A percentile compares a stretch with the other conserved stretches of the same genome.
Evolutionary conservation across 1,140 invertebrate genomes (phyloP).

Genomic region (Tetramorium simillimum): DNA sequence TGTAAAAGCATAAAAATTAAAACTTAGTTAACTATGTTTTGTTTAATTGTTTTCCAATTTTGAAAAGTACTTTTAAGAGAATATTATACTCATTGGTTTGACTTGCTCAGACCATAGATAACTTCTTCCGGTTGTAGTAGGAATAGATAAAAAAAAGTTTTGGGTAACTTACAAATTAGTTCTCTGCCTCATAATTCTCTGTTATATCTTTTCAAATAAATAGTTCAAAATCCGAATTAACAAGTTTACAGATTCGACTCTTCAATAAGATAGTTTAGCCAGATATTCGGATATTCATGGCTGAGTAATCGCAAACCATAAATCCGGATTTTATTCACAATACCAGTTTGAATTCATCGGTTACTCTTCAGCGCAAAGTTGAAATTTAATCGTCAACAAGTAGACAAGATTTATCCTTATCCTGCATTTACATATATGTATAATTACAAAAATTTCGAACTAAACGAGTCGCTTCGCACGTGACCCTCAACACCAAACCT

Average conservation of each 20-base stretch:
- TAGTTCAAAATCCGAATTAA: neutral
- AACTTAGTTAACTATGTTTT: no score
- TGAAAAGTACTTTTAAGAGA: neutral
- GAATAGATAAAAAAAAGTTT: no score
- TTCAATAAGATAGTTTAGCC: neutral
- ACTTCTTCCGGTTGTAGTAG: no score
- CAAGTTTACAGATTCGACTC: neutral
- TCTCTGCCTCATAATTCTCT: no score
- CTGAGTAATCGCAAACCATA: neutral
- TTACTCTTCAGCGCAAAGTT: neutral
- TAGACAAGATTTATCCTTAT: neutral
- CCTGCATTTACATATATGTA: neutral
- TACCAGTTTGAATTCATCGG: neutral
- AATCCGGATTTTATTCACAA: neutral
- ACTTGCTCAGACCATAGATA: no score
- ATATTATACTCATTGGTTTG: no score
- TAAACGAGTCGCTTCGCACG: slow-evolving; percentile 4
- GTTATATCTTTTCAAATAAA: neutral
- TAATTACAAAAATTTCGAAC: slow-evolving; percentile 1
- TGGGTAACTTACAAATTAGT: no score
- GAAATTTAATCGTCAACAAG: neutral
- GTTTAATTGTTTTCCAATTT: neutral
- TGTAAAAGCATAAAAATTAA: neutral
- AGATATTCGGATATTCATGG: neutral
- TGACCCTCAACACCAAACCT: neutral